Percentiles rank a stretch among this genome's conserved stretches.
Evolutionary conservation across 1,140 invertebrate species (phyloP).

Genomic region (Zaprionus lachaisei): DNA sequence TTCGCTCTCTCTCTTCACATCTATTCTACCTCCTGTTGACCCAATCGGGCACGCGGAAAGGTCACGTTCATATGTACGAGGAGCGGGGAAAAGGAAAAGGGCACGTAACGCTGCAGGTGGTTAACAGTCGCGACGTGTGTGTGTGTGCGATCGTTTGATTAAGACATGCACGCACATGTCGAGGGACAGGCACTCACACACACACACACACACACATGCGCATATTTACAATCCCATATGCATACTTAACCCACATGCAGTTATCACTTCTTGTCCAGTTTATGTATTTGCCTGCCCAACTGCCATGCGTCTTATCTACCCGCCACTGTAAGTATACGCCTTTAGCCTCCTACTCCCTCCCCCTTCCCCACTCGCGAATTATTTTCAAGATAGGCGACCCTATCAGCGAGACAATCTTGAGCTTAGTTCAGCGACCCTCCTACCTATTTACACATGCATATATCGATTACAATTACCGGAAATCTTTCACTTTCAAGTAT

Average conservation of each 20-base stretch:
- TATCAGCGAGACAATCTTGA: background rate
- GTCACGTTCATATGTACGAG: conserved; percentile 22
- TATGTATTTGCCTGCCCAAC: background rate
- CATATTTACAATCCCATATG: background rate
- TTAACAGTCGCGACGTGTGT: background rate
- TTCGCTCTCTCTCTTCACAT: background rate
- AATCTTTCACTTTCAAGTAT: background rate
- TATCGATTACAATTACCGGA: background rate
- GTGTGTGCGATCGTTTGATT: conserved; percentile 10
- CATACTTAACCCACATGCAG: background rate
- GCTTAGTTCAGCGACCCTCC: background rate
- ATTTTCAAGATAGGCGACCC: background rate
- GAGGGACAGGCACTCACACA: background rate
- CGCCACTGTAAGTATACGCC: background rate
- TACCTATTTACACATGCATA: background rate
- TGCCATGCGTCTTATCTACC: background rate
- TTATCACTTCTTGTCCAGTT: background rate
- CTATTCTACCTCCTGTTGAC: conserved; percentile 10
- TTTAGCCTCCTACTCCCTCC: too few relatives aligned
- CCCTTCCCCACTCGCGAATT: too few relatives aligned
- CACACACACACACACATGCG: background rate
- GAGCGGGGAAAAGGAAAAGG: conserved; percentile 14
- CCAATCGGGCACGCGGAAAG: conserved; percentile 9
- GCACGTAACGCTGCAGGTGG: conserved; percentile 40
- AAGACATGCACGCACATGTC: conserved; percentile 23